Conservation (phyloP, 2,113 vertebrate species). For the Dipodomys ordii region DNA sequence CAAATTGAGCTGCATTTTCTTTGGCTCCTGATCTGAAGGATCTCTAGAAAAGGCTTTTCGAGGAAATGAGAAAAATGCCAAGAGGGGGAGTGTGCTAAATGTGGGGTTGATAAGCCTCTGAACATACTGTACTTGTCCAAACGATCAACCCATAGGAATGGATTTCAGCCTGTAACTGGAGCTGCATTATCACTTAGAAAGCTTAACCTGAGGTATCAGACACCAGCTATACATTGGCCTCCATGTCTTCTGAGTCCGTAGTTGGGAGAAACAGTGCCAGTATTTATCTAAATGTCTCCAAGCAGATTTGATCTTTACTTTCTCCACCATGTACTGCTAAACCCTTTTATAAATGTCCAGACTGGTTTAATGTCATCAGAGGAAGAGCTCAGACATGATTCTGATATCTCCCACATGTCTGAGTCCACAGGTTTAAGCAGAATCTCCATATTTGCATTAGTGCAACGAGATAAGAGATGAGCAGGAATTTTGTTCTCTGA, state of each 20-base stretch:
- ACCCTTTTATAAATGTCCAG: not conserved
- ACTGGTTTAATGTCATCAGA: not conserved
- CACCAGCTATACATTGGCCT: not conserved
- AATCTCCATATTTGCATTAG: slow-evolving; percentile 34
- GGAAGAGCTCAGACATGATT: not conserved
- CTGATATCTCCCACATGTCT: not conserved
- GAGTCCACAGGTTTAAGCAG: slow-evolving; percentile 1
- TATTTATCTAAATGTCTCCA: slow-evolving; percentile 22
- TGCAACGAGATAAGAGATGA: slow-evolving; percentile 10
- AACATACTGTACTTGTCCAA: slow-evolving; percentile 62
- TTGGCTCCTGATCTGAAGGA: slow-evolving; percentile 82
- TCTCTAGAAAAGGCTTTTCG: slow-evolving; percentile 82
- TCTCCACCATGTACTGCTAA: not conserved
- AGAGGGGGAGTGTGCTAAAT: slow-evolving; percentile 64
- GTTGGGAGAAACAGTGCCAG: slow-evolving; percentile 39
- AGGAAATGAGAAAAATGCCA: slow-evolving; percentile 83
- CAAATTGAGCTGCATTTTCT: slow-evolving; percentile 81
- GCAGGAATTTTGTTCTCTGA: slow-evolving; percentile 35
- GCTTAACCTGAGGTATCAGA: not conserved
- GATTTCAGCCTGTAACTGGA: slow-evolving; percentile 53
- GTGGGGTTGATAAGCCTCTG: slow-evolving; percentile 73
- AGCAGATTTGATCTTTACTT: not conserved
- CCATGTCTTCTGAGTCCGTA: not conserved
- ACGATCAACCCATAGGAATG: slow-evolving; percentile 19
- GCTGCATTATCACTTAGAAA: slow-evolving; percentile 59